Base-by-base conservation (phyloP, 2,888 invertebrate species). In the Acronicta psi region DNA sequence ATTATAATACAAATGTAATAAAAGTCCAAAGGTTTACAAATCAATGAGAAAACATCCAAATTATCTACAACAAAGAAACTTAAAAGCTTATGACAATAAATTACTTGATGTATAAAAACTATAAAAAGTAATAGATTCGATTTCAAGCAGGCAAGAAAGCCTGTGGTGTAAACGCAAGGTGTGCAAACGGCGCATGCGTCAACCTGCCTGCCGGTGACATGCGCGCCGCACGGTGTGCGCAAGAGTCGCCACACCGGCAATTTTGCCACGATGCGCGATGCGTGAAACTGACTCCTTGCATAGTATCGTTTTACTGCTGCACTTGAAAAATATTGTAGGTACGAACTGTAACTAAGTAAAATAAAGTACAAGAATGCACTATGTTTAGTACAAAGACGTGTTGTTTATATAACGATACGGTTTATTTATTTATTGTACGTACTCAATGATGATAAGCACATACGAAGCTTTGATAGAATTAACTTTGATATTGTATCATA, bases 271-370 rank as follows among this genome's bases (percentile, higher is more conserved):
- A 68, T 49, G 65, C 63, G 45, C 47, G 69, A 57, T 69, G 62
- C 63, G 63, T 45, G 52, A 70, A 65, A 56, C 55, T 29, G 70
- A 65, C 65, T 70, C 70, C 59, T 59, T 47, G 47, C 58, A 49
- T 6, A 82, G 89, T 89, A 84, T 91, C 86, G 67, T 69, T 85
- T 91, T 91, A 86, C 90, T 80, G 79, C 73, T 68, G 57, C 43
- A 62, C 61, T 66, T 52, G 59, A 67, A 77, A 73, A 71, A 71
- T 73, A 67, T 69, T 29, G 44, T 66, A 68, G 43, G 54, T 64
- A 64, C 47, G 25, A 56, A 46, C 46, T 49, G 51, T 56, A 55
- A 50, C 55, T 40, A 53, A 31, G 47, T 38, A 23, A 23, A 31
- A 55, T 71, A 53, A 51, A 54, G 54, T 57, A 53, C 38, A 25